A percentile compares a stretch with the other conserved stretches of the same genome.
Evolutionary conservation across 2,113 vertebrate species (phyloP).

Genomic region (Tragelaphus scriptus): DNA sequence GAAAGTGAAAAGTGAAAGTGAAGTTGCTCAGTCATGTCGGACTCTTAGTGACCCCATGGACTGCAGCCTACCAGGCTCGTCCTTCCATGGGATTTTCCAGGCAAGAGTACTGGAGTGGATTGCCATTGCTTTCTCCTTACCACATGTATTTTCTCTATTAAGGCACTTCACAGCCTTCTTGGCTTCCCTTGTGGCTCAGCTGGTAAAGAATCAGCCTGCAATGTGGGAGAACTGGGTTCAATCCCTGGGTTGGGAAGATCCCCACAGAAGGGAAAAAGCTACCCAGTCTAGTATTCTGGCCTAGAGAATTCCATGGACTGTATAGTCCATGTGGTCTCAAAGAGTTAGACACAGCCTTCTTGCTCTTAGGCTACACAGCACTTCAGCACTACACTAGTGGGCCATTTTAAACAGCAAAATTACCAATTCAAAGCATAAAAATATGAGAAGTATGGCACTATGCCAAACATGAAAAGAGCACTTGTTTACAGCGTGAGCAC

Average conservation of each 20-base stretch:
- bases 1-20: too few relatives aligned
- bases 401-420: not conserved
- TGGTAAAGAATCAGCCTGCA: not conserved
- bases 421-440: not conserved
- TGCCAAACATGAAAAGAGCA: not conserved
- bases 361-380: not conserved
- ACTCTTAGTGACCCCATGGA: too few relatives aligned
- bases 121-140: not conserved
- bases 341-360: not conserved
- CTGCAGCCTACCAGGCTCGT: too few relatives aligned
- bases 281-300: not conserved
- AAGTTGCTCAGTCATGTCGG: too few relatives aligned
- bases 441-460: not conserved
- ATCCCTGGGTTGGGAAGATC: not conserved
- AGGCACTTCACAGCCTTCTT: not conserved
- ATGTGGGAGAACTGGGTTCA: not conserved
- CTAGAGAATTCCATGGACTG: not conserved
- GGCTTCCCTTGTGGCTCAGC: not conserved
- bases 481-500: not conserved
- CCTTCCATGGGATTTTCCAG: too few relatives aligned
- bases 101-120: too few relatives aligned
- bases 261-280: not conserved
- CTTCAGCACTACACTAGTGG: not conserved
- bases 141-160: not conserved
- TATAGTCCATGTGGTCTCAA: fast-evolving